phyloP scores from a whole-genome alignment of 37 sponge, comb jelly and placozoan species.

The Hormiphora californensis region DNA sequence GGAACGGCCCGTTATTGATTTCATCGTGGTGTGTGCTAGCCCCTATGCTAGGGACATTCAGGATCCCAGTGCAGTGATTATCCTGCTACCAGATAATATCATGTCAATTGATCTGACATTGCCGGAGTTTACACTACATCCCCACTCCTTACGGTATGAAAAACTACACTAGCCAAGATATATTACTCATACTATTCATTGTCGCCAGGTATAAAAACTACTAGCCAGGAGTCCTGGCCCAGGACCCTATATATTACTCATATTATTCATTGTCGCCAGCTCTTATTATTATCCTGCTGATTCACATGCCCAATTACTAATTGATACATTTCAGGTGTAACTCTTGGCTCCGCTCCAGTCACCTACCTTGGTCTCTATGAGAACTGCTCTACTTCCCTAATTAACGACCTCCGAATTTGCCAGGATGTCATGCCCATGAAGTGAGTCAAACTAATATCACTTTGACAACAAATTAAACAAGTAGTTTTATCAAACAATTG shows the following conservation, averaged over 20 bases:
- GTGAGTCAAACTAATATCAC: no score
- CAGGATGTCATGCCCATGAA: conserved; percentile 16
- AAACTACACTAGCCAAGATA: no score
- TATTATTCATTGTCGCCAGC: no score
- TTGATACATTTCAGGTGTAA: conserved; percentile 4
- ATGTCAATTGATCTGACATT: conserved; percentile 8
- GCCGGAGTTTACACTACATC: not conserved
- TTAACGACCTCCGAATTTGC: conserved; percentile 23
- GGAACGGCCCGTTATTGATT: conserved; percentile 19
- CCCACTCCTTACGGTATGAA: conserved; percentile 35
- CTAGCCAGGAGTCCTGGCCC: no score
- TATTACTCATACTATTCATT: no score
- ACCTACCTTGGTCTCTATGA: conserved; percentile 15
- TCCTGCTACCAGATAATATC: conserved; percentile 19
- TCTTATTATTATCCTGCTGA: no score
- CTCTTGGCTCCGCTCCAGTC: conserved; percentile 21
- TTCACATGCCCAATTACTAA: no score
- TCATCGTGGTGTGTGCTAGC: conserved; percentile 5
- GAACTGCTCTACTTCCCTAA: conserved; percentile 14
- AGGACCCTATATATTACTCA: no score
- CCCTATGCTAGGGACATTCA: conserved; percentile 49
- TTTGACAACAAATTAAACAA: no score
- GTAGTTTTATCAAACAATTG: no score
- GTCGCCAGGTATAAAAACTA: no score
- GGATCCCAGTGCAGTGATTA: conserved; percentile 20